Percentiles rank a stretch among this genome's conserved stretches.
Evolutionary conservation across 2,888 invertebrate genomes (phyloP).

Genomic region (Acrocera orbiculus): DNA sequence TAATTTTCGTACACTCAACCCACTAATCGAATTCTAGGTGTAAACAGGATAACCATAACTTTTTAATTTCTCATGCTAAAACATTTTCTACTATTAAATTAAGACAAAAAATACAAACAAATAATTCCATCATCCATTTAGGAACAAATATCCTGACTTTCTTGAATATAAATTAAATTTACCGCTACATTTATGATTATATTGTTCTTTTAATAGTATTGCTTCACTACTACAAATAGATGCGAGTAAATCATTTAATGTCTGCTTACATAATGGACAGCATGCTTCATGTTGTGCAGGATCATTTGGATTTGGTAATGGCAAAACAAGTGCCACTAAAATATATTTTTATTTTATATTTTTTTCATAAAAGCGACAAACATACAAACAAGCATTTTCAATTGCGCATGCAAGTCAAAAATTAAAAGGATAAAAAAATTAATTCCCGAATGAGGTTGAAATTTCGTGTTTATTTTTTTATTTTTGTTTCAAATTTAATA

Average conservation of each 20-base stretch:
- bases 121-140: no score
- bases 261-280: conserved; percentile 64
- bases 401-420: no score
- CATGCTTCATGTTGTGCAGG: conserved; percentile 82
- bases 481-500: no score
- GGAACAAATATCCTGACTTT: conserved; percentile 9
- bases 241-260: conserved; percentile 14
- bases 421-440: no score
- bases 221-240: conserved; percentile 9
- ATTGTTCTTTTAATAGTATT: conserved; percentile 6
- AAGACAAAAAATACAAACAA: no score
- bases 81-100: no score
- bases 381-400: not conserved
- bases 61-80: no score
- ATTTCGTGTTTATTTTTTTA: no score
- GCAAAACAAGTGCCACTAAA: conserved; percentile 54
- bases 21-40: no score
- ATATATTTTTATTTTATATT: not conserved
- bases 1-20: no score
- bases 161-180: conserved; percentile 11
- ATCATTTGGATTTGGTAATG: conserved; percentile 70
- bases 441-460: no score
- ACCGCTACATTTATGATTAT: conserved; percentile 12
- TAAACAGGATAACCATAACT: no score
- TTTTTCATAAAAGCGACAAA: not conserved